Base-by-base conservation (phyloP, 35 echinoderm and acorn worm genomes). In the Apostichopus californicus region DNA sequence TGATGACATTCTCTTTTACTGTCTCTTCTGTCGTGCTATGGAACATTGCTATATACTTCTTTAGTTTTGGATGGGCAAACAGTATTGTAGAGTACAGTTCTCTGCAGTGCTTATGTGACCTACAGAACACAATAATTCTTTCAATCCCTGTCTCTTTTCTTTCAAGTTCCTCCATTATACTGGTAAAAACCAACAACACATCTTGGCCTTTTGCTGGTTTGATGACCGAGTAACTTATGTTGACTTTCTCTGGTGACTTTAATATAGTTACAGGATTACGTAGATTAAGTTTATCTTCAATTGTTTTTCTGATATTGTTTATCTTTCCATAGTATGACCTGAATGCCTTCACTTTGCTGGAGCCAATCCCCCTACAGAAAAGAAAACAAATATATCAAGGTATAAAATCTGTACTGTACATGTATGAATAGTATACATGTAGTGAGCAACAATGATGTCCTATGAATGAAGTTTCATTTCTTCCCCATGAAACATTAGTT, bases 81-180 rank as follows among this genome's bases (percentile, higher is more conserved):
- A 17, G 9, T 52, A 94, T 64, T 21, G n/a, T 77, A 64, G 89
- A 90, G 83, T 94, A 94, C 12, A 94, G 59, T 22, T 78, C 77
- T n/a, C 34, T 91, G 78, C 88, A 91, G 46, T 91, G 10, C 56
- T 78, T 83, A 9, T 87, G 59, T 6, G 93, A 91, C 78, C 68
- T 57, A 81, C 89, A 94, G 66, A 91, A 94, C 1, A 94, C 65
- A 14, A 91, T 91, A 17, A 86, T 18, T 59, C 93, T 59, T 46
- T 86, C 81, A 14, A 60, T 86, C 2, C 84, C 46, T 46, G 55
- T 34, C 8, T 26, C 78, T 56, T 83, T 91, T 55, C 57, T 13
- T 6, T 9, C 65, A 54, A 94, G 81, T 77, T 91, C 88, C 18
- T 91, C 78, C 24, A 90, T 56, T 15, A 89, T 34, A 87, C 92